Percentiles rank a stretch among this genome's conserved stretches.
Evolutionary conservation across 2,113 vertebrate genomes (phyloP).

Genomic region (Clinocottus analis): DNA sequence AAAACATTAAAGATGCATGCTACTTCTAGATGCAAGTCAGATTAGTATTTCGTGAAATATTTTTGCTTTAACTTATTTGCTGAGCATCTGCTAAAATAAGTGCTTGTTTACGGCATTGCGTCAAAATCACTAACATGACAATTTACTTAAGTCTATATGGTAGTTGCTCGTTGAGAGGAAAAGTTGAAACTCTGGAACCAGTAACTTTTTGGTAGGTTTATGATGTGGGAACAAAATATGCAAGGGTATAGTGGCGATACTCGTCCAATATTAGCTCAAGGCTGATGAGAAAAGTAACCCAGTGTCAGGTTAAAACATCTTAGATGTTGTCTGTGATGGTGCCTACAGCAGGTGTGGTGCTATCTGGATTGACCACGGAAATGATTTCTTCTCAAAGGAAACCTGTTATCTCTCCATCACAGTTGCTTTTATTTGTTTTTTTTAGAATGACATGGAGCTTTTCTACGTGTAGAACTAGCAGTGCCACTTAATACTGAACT

Average conservation of each 20-base stretch:
- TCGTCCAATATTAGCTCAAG: background rate
- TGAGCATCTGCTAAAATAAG: background rate
- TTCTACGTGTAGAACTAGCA: background rate
- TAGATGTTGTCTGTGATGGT: background rate
- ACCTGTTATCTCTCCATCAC: background rate
- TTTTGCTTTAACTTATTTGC: background rate
- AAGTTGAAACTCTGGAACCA: background rate
- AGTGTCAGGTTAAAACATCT: background rate
- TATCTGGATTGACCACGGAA: conserved; percentile 3
- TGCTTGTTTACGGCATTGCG: background rate
- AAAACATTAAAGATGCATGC: background rate
- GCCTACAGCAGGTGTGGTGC: background rate
- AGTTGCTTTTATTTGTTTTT: background rate
- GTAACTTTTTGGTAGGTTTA: background rate
- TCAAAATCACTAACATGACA: background rate
- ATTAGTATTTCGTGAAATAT: background rate
- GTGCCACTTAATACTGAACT: background rate
- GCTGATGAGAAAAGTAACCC: background rate
- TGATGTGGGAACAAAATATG: background rate
- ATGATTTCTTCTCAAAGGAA: conserved; percentile 10
- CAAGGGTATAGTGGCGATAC: background rate
- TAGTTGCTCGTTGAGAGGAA: background rate
- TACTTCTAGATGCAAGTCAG: background rate
- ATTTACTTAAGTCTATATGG: background rate
- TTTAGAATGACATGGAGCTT: background rate